Evolutionary conservation across 2,797 vertebrate species (phyloP).

Genomic region (Sylvilagus floridanus): DNA sequence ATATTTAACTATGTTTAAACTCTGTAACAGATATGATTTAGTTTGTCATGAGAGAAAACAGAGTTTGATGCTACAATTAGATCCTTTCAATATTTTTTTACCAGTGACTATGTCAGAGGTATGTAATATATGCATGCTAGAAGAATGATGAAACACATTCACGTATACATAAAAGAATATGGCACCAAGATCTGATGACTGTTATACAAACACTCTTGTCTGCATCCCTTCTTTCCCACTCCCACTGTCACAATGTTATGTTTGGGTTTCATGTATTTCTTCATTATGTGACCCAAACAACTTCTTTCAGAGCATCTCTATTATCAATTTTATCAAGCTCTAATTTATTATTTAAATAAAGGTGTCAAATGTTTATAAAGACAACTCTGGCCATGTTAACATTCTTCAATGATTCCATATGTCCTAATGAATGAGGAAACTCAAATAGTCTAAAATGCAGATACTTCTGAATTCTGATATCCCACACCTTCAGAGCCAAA

Average conservation of each 20-base stretch:
- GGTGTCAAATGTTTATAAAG: neutral
- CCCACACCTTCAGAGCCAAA: neutral
- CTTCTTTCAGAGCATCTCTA: neutral
- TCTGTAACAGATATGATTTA: conserved; percentile 35
- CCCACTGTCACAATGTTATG: neutral
- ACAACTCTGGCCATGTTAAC: neutral
- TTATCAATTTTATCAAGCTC: neutral
- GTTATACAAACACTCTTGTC: neutral
- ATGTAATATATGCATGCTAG: neutral
- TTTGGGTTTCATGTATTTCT: neutral
- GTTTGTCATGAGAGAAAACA: neutral
- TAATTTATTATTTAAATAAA: neutral
- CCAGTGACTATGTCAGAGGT: neutral
- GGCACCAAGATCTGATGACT: neutral
- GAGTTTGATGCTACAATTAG: neutral
- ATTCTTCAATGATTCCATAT: neutral
- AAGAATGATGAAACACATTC: neutral
- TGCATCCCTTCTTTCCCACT: neutral
- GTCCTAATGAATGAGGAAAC: neutral
- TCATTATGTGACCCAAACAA: neutral
- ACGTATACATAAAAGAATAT: neutral
- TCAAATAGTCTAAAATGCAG: neutral
- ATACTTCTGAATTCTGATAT: neutral
- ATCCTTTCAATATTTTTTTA: neutral
- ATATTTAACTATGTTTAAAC: conserved; percentile 49